Conservation (phyloP, 2,888 invertebrate species). For the Chirona hameri region DNA sequence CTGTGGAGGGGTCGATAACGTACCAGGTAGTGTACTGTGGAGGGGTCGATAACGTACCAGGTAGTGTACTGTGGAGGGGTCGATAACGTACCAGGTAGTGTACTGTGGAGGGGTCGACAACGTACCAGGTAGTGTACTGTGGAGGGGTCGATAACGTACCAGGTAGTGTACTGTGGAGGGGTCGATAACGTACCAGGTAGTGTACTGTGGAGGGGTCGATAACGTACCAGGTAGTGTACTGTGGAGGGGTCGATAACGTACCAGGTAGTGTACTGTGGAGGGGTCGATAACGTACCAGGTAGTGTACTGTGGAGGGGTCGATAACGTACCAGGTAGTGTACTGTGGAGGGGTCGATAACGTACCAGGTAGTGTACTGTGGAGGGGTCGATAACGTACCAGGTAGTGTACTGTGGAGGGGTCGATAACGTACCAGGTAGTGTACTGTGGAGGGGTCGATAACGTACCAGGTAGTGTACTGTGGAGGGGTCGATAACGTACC, state of each 20-base stretch:
- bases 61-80: constrained; percentile 77
- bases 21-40: constrained; percentile 77
- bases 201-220: constrained; percentile 79
- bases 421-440: constrained; percentile 72
- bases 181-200: constrained; percentile 71
- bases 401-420: constrained; percentile 77
- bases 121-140: too few species aligned
- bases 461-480: constrained; percentile 77
- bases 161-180: constrained; percentile 78
- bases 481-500: constrained; percentile 70
- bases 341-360: constrained; percentile 72
- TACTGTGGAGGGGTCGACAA: constrained; percentile 81
- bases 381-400: constrained; percentile 73
- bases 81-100: constrained; percentile 72
- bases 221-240: constrained; percentile 70
- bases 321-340: constrained; percentile 71
- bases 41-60: constrained; percentile 73
- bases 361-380: constrained; percentile 77
- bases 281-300: constrained; percentile 74
- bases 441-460: constrained; percentile 75
- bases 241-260: constrained; percentile 73
- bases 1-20: constrained; percentile 72
- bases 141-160: constrained; percentile 53
- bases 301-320: constrained; percentile 77
- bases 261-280: constrained; percentile 76